phyloP scores from a whole-genome alignment of 2,113 vertebrate species.

The Sinosuthora webbiana region DNA sequence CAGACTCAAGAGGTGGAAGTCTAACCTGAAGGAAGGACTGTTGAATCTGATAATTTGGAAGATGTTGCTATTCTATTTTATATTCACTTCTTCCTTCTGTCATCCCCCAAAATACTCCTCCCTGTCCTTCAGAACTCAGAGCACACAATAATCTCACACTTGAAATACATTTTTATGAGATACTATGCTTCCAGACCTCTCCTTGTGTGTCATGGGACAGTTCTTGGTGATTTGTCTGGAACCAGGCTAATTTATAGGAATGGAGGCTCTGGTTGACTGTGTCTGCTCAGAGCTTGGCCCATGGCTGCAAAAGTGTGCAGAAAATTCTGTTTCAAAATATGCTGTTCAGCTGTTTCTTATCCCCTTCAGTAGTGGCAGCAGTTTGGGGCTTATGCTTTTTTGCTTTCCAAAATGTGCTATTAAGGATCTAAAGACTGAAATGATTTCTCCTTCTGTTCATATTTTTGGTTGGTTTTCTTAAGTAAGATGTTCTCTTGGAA shows the following conservation, averaged over 20 bases:
- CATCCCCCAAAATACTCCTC: not conserved
- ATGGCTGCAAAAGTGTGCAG: not conserved
- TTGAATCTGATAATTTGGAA: not conserved
- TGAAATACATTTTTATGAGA: not conserved
- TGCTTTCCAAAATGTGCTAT: not conserved
- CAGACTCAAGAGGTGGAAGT: not conserved
- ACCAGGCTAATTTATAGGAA: not conserved
- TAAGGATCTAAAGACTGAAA: not conserved
- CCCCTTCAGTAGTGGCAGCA: not conserved
- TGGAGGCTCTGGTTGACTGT: not conserved
- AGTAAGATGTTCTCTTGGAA: slow-evolving; percentile 17
- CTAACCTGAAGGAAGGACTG: not conserved
- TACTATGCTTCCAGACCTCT: not conserved
- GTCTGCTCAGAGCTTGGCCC: not conserved
- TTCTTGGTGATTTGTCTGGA: not conserved
- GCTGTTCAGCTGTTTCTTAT: not conserved
- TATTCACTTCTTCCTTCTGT: not conserved
- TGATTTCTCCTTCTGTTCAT: not conserved
- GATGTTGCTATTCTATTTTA: not conserved
- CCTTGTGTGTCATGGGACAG: not conserved
- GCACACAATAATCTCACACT: not conserved
- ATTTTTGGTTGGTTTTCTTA: not conserved
- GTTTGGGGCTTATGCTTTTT: not conserved
- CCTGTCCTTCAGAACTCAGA: not conserved
- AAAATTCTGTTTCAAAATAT: not conserved